Percentiles rank a stretch among this genome's conserved stretches.
Conservation (phyloP, 2,797 vertebrate species). For the Lacerta agilis region DNA sequence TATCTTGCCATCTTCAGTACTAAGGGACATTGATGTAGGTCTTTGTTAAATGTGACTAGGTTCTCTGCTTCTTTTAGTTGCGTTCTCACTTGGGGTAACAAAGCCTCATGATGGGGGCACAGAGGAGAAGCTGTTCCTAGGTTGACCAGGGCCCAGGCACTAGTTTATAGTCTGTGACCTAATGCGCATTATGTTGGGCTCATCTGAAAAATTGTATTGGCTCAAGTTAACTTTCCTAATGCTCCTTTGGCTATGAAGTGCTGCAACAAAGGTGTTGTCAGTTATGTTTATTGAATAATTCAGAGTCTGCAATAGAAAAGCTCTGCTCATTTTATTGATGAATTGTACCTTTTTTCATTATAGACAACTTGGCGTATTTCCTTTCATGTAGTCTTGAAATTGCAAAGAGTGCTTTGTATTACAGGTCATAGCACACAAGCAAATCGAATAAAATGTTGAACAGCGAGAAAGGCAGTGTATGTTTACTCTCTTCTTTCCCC, state of each 20-base stretch:
- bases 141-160: neutral
- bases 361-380: conserved; percentile 60
- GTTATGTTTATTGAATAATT: conserved; percentile 49
- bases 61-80: neutral
- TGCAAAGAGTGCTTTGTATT: conserved; percentile 38
- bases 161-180: neutral
- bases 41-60: neutral
- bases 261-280: conserved; percentile 33
- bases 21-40: neutral
- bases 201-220: conserved; percentile 10
- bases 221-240: conserved; percentile 38
- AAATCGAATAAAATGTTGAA: conserved; percentile 45
- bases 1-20: too few species aligned
- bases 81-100: neutral
- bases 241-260: conserved; percentile 42
- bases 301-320: conserved; percentile 51
- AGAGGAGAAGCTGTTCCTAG: neutral
- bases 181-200: conserved; percentile 12
- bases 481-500: conserved; percentile 46
- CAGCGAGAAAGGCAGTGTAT: conserved; percentile 41
- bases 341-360: conserved; percentile 55
- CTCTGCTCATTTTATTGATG: conserved; percentile 58
- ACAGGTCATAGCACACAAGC: conserved; percentile 43
- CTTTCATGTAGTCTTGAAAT: conserved; percentile 49
- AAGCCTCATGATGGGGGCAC: neutral